Percentiles rank a stretch among this genome's conserved stretches.
phyloP scores from a whole-genome alignment of 2,113 vertebrate species.

The Vicugna pacos region DNA sequence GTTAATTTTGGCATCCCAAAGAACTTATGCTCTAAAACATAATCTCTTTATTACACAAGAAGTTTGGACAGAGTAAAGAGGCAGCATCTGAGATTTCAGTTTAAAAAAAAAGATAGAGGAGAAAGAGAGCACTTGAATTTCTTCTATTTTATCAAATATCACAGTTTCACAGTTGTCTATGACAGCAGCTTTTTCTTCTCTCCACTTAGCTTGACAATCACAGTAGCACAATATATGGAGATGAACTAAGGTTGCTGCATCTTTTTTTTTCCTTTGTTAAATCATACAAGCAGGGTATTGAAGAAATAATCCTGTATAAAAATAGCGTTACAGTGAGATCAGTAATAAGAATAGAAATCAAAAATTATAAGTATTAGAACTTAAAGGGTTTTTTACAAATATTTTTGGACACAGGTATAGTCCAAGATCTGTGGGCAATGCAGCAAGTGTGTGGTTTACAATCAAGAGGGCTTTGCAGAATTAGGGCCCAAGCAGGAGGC shows the following conservation, averaged over 20 bases:
- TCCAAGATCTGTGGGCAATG: conserved; percentile 65
- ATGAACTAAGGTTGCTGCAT: conserved; percentile 64
- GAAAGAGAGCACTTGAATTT: conserved; percentile 55
- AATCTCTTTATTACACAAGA: conserved; percentile 58
- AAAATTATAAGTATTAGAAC: conserved; percentile 73
- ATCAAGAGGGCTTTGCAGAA: conserved; percentile 72
- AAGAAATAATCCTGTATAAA: conserved; percentile 77
- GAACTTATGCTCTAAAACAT: conserved; percentile 58
- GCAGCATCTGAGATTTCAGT: conserved; percentile 69
- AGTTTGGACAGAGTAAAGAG: conserved; percentile 61
- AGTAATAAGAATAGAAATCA: conserved; percentile 63
- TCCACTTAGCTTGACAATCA: conserved; percentile 63
- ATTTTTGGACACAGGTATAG: conserved; percentile 60
- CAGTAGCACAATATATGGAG: conserved; percentile 62
- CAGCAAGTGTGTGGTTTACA: conserved; percentile 81
- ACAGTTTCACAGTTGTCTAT: conserved; percentile 83
- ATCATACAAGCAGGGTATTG: not conserved
- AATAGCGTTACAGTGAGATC: conserved; percentile 72
- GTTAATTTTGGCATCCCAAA: conserved; percentile 76
- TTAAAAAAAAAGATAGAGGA: not conserved
- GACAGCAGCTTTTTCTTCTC: conserved; percentile 77
- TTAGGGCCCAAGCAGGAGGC: conserved; percentile 34
- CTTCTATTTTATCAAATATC: conserved; percentile 58
- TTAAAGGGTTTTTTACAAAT: conserved; percentile 57
- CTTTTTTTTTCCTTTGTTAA: conserved; percentile 45